Evolutionary conservation across 2,888 invertebrate genomes (phyloP), one percentile per base, ranked within the genome.

Genomic region (Deroplatys truncata): DNA sequence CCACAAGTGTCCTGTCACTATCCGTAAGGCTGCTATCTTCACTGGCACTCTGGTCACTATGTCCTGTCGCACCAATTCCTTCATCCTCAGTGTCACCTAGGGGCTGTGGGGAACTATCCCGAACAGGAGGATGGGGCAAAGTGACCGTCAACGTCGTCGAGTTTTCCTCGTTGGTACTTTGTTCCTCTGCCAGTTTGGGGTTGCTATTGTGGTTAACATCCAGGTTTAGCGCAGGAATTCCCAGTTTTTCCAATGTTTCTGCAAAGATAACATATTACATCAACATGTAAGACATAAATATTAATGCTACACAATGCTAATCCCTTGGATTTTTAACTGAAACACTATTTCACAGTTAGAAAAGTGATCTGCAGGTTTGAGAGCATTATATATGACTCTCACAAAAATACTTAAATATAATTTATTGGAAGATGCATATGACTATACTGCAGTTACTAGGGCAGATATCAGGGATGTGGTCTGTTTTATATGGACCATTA

Each of bases 21-120:
- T 97, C 97, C 91, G 96, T 97, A 82, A 96, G 94, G 92, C 96
- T 97, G 92, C 96, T 96, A 92, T 97, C 97, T 92, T 97, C 97
- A 91, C 96, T 96, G 91, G 96, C 96, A 92, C 96, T 96, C 92
- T 96, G 96, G 93, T 96, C 95, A 90, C 92, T 92, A 86, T 92
- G 92, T 7, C 92, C 92, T 10, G 90, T 89, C 1, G 88, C 90
- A 49, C 91, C 91, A 89, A 91, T 90, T 82, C 90, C 91, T 82
- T 91, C 91, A 84, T 91, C 91, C 35, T 91, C 91, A 29, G 89
- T 35, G 56, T 90, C 90, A 28, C 85, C 89, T 20, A 89, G 89
- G 5, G 91, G 89, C 83, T 90, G 91, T 25, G 91, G 91, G 8
- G 90, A 90, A 84, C 89, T 89, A 72, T 91, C 72, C 92, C 93